Evolutionary conservation across 1,140 invertebrate genomes (phyloP).

Genomic region (Pseudomyrmex dendroicus): DNA sequence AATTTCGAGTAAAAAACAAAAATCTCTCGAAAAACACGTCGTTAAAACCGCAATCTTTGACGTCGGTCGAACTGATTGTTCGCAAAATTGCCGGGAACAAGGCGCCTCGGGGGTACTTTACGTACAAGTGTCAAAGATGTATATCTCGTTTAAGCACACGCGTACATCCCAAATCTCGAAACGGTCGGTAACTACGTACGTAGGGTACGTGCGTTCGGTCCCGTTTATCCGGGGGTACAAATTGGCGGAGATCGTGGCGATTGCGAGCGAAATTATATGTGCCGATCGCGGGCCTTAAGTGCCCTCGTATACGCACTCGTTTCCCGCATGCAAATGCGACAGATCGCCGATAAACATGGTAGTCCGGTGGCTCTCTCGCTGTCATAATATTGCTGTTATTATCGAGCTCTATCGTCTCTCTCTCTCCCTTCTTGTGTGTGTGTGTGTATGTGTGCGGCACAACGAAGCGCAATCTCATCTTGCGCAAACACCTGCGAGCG

Average conservation of each 20-base stretch:
- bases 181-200: neutral
- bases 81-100: constrained; percentile 31
- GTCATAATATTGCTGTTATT: constrained; percentile 72
- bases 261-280: constrained; percentile 59
- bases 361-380: constrained; percentile 45
- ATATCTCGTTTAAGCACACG: constrained; percentile 14
- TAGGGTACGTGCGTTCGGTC: neutral
- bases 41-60: constrained; percentile 14
- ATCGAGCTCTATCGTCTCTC: constrained; percentile 59
- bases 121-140: constrained; percentile 26
- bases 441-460: constrained; percentile 10
- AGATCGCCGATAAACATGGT: constrained; percentile 70
- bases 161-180: constrained; percentile 16
- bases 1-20: too few relatives aligned
- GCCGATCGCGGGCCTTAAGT: constrained; percentile 54
- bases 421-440: neutral
- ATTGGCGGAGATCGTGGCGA: constrained; percentile 53
- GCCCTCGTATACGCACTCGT: constrained; percentile 39
- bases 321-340: constrained; percentile 64
- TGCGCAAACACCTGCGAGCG: constrained; percentile 58
- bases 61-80: neutral
- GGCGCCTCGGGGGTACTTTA: neutral
- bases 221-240: constrained; percentile 27
- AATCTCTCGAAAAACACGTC: neutral
- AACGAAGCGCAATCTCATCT: constrained; percentile 58